A percentile compares a stretch with the other conserved stretches of the same genome.
Evolutionary conservation across 2,888 invertebrate genomes (phyloP).

Genomic region (Leptogaster cylindrica): DNA sequence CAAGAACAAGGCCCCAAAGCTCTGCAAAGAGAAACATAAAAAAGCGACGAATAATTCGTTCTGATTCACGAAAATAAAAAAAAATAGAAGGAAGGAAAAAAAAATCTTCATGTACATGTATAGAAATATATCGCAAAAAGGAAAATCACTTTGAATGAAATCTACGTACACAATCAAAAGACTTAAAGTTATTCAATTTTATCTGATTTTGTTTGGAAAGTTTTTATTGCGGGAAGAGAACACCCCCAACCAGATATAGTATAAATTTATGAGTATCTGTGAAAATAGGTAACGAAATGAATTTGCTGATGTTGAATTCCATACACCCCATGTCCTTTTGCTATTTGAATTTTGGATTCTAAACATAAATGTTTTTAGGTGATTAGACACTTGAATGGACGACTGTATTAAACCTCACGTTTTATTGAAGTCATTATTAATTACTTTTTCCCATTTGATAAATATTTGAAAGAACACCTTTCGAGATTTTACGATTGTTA

Average conservation of each 20-base stretch:
- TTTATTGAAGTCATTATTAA: too few relatives aligned
- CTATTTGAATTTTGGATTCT: constrained; percentile 2
- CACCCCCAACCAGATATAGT: not conserved
- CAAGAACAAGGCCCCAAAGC: constrained; percentile 9
- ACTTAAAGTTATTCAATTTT: constrained; percentile 34
- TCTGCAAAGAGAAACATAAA: not conserved
- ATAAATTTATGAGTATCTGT: constrained; percentile 14
- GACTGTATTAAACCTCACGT: too few relatives aligned
- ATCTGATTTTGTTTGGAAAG: constrained; percentile 32
- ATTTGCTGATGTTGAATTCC: not conserved
- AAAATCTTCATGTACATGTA: too few relatives aligned
- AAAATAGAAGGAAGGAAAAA: too few relatives aligned
- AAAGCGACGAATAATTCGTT: constrained; percentile 23
- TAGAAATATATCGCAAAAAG: too few relatives aligned
- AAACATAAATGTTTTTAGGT: constrained; percentile 23
- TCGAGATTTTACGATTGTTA: too few relatives aligned
- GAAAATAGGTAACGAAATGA: constrained; percentile 23
- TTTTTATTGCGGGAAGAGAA: constrained; percentile 2
- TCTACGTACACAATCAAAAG: constrained; percentile 33
- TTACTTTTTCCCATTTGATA: too few relatives aligned
- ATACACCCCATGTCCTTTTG: not conserved
- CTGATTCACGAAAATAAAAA: constrained; percentile 25
- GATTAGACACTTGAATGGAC: constrained; percentile 15
- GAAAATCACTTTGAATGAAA: constrained; percentile 33
- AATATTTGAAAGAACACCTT: too few relatives aligned